phyloP scores from a whole-genome alignment of 2,797 vertebrate species.

The Labeo calbasu region DNA sequence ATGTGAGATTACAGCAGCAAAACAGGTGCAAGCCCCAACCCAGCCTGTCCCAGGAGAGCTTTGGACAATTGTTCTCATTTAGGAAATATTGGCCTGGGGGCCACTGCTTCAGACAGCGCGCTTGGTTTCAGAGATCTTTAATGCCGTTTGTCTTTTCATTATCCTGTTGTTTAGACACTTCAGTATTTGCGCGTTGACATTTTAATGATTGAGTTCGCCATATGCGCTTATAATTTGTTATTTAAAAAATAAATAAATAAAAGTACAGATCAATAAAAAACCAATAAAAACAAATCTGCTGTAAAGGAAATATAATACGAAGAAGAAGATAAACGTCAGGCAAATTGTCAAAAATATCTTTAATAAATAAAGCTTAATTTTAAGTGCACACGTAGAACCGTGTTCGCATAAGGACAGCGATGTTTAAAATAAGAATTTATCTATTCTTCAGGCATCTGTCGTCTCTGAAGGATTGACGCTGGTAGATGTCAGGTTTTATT shows the following conservation, averaged over 20 bases:
- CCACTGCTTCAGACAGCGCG: constrained; percentile 70
- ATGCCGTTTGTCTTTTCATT: neutral
- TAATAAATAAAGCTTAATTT: neutral
- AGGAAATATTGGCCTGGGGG: constrained; percentile 86
- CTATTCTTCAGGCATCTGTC: constrained; percentile 33
- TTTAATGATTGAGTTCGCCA: neutral
- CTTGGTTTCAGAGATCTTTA: constrained; percentile 36
- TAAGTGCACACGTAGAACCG: neutral
- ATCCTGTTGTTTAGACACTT: constrained; percentile 14
- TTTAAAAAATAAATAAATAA: neutral
- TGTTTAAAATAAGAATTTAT: constrained; percentile 38
- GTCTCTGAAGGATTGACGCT: constrained; percentile 55
- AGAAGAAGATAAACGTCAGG: neutral
- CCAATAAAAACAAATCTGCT: neutral
- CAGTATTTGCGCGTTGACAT: neutral
- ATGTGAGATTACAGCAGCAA: constrained; percentile 54
- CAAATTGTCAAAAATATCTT: neutral
- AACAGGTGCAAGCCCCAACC: constrained; percentile 75
- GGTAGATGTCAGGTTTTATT: constrained; percentile 69
- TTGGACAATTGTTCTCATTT: constrained; percentile 85
- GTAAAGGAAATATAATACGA: neutral
- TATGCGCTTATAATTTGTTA: neutral
- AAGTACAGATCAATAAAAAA: neutral
- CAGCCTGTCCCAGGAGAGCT: constrained; percentile 71
- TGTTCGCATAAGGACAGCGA: neutral